A percentile compares a stretch with the other conserved stretches of the same genome.
These are phyloP conservation scores for Bubo scandiacus DNA, from an alignment of 2,113 vertebrate species.

Conservation along the genomic window DNA sequence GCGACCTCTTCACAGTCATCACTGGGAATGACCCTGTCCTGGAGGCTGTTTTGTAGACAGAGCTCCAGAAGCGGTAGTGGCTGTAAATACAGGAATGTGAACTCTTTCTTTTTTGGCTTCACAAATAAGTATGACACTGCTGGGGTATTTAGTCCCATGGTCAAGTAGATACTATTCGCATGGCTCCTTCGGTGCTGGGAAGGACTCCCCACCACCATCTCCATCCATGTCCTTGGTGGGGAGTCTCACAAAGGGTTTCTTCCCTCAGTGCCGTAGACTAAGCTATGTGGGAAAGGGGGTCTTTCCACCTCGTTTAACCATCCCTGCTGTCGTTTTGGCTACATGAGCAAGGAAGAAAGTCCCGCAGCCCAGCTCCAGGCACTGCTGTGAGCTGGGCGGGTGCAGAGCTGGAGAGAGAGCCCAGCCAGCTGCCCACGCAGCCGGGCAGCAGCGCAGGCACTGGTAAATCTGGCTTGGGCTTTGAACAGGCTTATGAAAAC, in stretches of 20 bases:
- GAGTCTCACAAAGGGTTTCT: fast-evolving
- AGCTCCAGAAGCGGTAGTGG: not conserved
- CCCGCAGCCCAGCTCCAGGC: not conserved
- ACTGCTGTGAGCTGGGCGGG: not conserved
- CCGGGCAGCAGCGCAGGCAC: fast-evolving
- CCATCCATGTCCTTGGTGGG: not conserved
- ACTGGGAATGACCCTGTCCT: not conserved
- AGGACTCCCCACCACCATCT: not conserved
- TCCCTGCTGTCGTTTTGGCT: not conserved
- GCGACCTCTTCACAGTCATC: not conserved
- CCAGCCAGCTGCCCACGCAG: not conserved
- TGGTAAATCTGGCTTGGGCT: not conserved
- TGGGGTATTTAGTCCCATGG: not conserved
- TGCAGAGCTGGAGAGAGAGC: not conserved
- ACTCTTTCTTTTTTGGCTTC: not conserved
- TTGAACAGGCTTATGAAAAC: not conserved
- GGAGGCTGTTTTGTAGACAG: not conserved
- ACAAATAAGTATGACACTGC: not conserved
- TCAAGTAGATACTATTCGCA: not conserved
- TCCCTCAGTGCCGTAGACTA: fast-evolving
- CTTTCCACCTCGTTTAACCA: not conserved
- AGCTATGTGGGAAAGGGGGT: not conserved
- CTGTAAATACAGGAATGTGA: not conserved
- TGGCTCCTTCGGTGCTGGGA: not conserved
- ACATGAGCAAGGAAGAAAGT: not conserved